Evolutionary conservation across 2,113 vertebrate genomes (phyloP).

Genomic region (Hoplias malabaricus): DNA sequence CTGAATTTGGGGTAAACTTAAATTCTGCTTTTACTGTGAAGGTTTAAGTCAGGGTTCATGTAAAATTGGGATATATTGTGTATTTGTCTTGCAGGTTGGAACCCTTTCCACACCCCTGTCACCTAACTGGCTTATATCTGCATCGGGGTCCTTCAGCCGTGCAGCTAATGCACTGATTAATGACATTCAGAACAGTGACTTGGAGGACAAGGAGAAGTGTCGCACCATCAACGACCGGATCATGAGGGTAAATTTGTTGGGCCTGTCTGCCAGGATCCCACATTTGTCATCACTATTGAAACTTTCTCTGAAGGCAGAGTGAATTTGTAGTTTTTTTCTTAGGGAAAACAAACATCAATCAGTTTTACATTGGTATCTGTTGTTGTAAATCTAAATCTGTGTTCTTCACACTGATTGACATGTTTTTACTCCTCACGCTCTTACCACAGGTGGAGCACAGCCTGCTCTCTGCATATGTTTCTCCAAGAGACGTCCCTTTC

Average conservation of each 20-base stretch:
- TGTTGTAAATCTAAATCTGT: background rate
- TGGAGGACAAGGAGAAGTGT: conserved; percentile 68
- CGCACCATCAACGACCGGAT: conserved; percentile 85
- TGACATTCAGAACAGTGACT: conserved; percentile 69
- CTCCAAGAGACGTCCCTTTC: conserved; percentile 79
- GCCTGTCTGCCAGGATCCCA: background rate
- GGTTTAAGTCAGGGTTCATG: no score
- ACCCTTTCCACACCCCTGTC: conserved; percentile 51
- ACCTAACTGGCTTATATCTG: conserved; percentile 76
- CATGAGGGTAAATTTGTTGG: conserved; percentile 80
- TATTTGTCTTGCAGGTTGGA: background rate
- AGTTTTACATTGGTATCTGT: background rate
- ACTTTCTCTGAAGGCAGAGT: no score
- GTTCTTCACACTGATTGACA: no score
- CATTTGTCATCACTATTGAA: background rate
- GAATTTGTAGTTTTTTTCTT: no score
- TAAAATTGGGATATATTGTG: no score
- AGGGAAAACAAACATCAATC: no score
- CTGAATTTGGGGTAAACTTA: no score
- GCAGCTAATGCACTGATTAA: conserved; percentile 65
- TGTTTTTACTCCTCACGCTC: background rate
- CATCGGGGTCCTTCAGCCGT: conserved; percentile 77
- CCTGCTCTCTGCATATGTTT: conserved; percentile 87
- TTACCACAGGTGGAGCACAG: conserved; percentile 81
- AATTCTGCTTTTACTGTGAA: no score